Base-by-base conservation (phyloP, 2,797 vertebrate species). In the Emydoidea blandingii region DNA sequence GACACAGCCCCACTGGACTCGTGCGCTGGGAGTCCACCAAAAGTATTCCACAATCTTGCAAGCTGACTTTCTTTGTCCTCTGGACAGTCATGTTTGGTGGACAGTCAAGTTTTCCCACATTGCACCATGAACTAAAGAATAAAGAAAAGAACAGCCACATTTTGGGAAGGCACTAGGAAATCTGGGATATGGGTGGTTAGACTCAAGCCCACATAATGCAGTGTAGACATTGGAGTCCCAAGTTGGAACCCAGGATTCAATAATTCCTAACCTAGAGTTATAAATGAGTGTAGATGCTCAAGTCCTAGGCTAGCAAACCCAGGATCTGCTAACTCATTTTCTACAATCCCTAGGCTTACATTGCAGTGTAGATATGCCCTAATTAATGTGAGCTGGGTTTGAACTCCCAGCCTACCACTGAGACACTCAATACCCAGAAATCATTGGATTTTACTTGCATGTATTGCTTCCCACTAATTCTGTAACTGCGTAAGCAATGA, bases 401-500 rank as follows among this genome's bases (percentile, higher is more conserved):
- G 68, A 72, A 41, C 68, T 25, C 1, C 0, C 1, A 82, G n/a
- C 76, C 53, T 81, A 5, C 0, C 34, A n/a, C 19, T 14, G n/a
- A 52, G 11, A 11, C 21, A 27, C 72, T 49, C 50, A 52, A 8
- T 1, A 74, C 4, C 54, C 54, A 5, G 44, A 37, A 14, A 3
- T 18, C 56, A 1, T 3, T 0, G 25, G 1, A 0, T 3, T 1
- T 1, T 4, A 59, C 6, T 5, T 41, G 6, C 0, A 3, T 0
- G 0, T 4, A 0, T 0, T 44, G 18, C 2, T 34, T 44, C 74
- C 47, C 12, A 49, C 44, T 49, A 78, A 41, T 27, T 47, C 44
- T 47, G 27, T 29, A 78, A 47, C 41, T 27, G 14, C 5, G 3
- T 76, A 47, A 44, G 72, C 74, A 47, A 49, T 78, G 41, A 78